Percentiles rank a stretch among this genome's conserved stretches.
Evolutionary conservation across 2,113 vertebrate species (phyloP).

Genomic region (Rhegmatorhina hoffmannsi): DNA sequence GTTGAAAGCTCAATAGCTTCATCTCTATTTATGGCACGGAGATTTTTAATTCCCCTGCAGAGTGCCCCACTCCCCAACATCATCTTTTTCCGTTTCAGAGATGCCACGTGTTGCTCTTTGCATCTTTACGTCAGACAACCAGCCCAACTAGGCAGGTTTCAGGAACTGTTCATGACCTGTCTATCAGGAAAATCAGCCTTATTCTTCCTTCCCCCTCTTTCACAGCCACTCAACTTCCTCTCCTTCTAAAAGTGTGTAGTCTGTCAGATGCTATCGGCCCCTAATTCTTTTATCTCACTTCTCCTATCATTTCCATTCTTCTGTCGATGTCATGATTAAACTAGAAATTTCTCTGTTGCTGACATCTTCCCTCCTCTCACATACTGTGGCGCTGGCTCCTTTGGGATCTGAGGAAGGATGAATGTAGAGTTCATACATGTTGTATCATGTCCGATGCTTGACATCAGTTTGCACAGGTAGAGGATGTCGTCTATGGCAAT

Average conservation of each 20-base stretch:
- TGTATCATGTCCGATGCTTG: slow-evolving; percentile 29
- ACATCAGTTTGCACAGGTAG: slow-evolving; percentile 30
- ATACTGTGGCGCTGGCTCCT: background rate
- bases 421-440: background rate
- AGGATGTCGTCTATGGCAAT: background rate
- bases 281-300: slow-evolving; percentile 41
- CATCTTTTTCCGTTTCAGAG: background rate
- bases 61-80: background rate
- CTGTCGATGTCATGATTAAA: background rate
- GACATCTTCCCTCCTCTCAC: background rate
- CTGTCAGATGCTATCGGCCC: slow-evolving; percentile 2
- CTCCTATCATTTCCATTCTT: slow-evolving; percentile 27
- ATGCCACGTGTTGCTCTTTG: background rate
- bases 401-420: slow-evolving; percentile 34
- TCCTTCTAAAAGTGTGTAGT: background rate
- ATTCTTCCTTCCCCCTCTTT: slow-evolving; percentile 37
- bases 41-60: background rate
- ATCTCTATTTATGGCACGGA: background rate
- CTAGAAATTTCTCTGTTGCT: background rate
- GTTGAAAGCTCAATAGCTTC: background rate
- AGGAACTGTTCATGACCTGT: slow-evolving; percentile 35
- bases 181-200: slow-evolving; percentile 54
- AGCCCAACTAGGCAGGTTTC: background rate
- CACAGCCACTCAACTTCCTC: background rate
- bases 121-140: background rate